Evolutionary conservation across 2,888 invertebrate species (phyloP).

Genomic region (Amphipyra berbera): DNA sequence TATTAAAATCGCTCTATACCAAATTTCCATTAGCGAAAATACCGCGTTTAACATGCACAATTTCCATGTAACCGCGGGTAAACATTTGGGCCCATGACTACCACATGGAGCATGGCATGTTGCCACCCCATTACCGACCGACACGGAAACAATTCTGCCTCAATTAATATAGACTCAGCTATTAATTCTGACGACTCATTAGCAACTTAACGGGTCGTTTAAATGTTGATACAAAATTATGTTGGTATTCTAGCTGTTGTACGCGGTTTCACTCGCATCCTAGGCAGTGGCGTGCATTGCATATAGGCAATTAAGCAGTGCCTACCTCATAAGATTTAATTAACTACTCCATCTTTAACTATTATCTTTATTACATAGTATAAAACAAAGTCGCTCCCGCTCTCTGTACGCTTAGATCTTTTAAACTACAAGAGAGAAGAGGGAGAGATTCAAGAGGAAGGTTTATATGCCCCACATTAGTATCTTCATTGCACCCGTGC

Average conservation of each 20-base stretch:
- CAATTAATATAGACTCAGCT: conserved; percentile 54
- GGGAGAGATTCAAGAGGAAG: no score
- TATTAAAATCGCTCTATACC: neutral
- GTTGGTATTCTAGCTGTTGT: neutral
- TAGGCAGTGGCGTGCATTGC: no score
- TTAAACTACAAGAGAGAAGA: no score
- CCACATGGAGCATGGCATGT: conserved; percentile 57
- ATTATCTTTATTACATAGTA: no score
- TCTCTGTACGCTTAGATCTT: no score
- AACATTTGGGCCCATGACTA: conserved; percentile 36
- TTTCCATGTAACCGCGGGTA: conserved; percentile 24
- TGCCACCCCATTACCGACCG: conserved; percentile 56
- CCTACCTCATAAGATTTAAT: no score
- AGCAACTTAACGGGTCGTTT: conserved; percentile 16
- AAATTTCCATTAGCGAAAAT: conserved; percentile 7
- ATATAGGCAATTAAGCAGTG: no score
- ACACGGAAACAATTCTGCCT: conserved; percentile 63
- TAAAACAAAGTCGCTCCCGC: no score
- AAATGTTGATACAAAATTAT: conserved; percentile 11
- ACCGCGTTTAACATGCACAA: conserved; percentile 11
- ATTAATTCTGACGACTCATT: conserved; percentile 60
- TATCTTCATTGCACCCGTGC: no score
- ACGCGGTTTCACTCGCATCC: no score
- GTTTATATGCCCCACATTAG: no score
- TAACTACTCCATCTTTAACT: no score